A percentile compares a stretch with the other conserved stretches of the same genome.
Conservation (phyloP, 1,140 invertebrate genomes). For the Halotydeus destructor region DNA sequence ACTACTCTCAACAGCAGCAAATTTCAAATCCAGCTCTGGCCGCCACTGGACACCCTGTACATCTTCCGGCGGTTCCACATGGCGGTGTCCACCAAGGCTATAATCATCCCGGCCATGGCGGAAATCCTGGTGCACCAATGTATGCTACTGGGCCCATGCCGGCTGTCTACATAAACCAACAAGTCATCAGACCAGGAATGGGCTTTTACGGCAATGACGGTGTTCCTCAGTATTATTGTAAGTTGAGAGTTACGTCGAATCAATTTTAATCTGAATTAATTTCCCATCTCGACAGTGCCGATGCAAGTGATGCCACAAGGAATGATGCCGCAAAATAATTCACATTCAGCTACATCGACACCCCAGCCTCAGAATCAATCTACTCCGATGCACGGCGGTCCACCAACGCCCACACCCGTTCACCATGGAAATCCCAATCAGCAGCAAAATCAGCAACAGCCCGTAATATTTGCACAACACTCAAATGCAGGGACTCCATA, state of each 20-base stretch:
- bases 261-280: no score
- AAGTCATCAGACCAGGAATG: background rate
- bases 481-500: no score
- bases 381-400: background rate
- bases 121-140: background rate
- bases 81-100: background rate
- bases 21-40: constrained; percentile 13
- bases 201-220: background rate
- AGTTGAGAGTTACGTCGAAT: background rate
- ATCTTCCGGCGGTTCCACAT: background rate
- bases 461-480: no score
- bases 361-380: background rate
- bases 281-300: no score
- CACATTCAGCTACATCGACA: no score
- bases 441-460: no score
- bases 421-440: constrained; percentile 5
- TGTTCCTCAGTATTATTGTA: background rate
- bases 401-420: constrained; percentile 1
- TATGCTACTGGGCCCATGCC: background rate
- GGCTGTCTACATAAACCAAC: background rate
- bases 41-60: constrained; percentile 15
- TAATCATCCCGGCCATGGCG: background rate
- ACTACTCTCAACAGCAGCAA: constrained; percentile 11
- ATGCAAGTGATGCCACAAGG: no score
- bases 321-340: no score